Percentiles rank a stretch among this genome's conserved stretches.
These are phyloP conservation scores for Leucoptera coffeella DNA, from an alignment of 2,888 invertebrate species.

Conservation along the genomic window DNA sequence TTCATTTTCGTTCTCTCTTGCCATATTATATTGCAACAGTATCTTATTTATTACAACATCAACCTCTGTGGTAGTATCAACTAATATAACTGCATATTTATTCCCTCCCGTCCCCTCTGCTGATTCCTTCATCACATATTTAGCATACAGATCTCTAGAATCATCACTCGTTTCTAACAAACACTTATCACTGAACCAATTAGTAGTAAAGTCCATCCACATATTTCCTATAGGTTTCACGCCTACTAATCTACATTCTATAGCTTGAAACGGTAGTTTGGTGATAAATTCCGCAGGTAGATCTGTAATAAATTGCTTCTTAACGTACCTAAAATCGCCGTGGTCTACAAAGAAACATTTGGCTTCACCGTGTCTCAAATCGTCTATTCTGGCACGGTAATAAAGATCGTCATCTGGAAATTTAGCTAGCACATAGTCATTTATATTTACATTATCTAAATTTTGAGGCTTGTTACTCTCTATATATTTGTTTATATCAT, in stretches of 20 bases:
- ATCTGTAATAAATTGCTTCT: constrained; percentile 24
- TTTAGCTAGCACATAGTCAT: constrained; percentile 43
- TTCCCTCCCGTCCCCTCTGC: constrained; percentile 25
- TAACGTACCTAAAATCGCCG: constrained; percentile 47
- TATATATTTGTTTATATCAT: constrained; percentile 29
- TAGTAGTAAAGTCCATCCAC: constrained; percentile 48
- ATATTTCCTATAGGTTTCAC: constrained; percentile 29
- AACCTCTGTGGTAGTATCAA: constrained; percentile 30
- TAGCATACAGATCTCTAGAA: constrained; percentile 30
- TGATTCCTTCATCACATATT: constrained; percentile 26
- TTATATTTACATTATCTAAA: constrained; percentile 15
- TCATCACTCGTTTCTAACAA: constrained; percentile 21
- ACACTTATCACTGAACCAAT: constrained; percentile 42
- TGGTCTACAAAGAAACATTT: constrained; percentile 59
- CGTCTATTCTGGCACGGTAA: constrained; percentile 36
- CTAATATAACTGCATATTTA: constrained; percentile 40
- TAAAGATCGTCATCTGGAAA: constrained; percentile 32
- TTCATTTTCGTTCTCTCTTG: constrained; percentile 18
- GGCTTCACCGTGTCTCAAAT: constrained; percentile 20
- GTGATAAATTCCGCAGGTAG: constrained; percentile 42
- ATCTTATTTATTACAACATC: constrained; percentile 39
- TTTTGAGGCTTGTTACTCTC: constrained; percentile 11
- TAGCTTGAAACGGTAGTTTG: constrained; percentile 58
- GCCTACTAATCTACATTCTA: constrained; percentile 56
- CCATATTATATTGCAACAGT: constrained; percentile 44